These are phyloP conservation scores for Tetragonula carbonaria DNA, from an alignment of 2,888 invertebrate species.

Conservation along the genomic window DNA sequence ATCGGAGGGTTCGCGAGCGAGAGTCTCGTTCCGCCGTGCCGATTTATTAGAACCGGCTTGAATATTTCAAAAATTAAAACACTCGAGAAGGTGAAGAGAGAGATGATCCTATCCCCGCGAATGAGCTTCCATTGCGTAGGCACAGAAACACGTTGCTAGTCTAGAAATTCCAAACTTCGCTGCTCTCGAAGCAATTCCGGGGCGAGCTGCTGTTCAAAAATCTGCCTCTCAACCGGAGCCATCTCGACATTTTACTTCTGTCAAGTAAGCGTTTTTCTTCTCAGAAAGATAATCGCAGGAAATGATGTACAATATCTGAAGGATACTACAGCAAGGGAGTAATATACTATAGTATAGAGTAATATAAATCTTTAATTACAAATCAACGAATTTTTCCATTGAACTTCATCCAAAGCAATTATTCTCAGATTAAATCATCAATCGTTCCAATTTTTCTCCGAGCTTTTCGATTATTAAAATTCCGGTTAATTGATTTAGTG, in stretches of 20 bases:
- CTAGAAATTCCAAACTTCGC: background rate
- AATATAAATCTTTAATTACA: no score
- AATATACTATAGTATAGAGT: background rate
- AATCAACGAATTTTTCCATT: no score
- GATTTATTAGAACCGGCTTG: background rate
- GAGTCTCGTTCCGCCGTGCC: background rate
- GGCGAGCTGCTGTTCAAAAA: no score
- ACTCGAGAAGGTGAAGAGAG: no score
- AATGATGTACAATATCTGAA: background rate
- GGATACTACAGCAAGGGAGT: background rate
- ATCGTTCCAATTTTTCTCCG: background rate
- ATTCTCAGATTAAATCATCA: no score
- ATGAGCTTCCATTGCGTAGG: no score
- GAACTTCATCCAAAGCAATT: no score
- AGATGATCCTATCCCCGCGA: background rate
- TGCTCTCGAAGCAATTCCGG: background rate
- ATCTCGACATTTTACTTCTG: background rate
- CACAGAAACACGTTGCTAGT: background rate
- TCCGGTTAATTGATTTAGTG: background rate
- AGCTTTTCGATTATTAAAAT: background rate
- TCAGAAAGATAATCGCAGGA: background rate
- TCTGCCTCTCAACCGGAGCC: background rate
- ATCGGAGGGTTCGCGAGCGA: background rate
- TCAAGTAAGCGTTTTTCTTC: background rate
- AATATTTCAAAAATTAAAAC: background rate